Evolutionary conservation across 2,113 vertebrate species (phyloP), one percentile per base, ranked within the genome.

Genomic region (Macquaria ambigua): DNA sequence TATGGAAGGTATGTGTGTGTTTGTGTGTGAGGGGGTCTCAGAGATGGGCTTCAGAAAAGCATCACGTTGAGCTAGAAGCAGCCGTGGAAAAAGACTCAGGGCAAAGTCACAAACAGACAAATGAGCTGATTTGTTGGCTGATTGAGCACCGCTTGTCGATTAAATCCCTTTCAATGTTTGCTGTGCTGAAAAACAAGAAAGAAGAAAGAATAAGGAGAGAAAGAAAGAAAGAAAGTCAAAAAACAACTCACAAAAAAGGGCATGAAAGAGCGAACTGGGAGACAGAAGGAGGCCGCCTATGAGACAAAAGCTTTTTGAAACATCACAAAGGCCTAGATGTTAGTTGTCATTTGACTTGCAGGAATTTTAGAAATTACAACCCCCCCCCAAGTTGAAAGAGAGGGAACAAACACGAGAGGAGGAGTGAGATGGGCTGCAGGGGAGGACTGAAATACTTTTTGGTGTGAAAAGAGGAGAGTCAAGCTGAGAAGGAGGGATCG

Each of bases 31-130:
- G 48, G 0, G 46, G 53, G 74, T 68, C 70, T 75, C 25, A 31
- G 48, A 20, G 64, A 68, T 23, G 77, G 74, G 55, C 23, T 78
- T 83, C 61, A 62, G 85, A 76, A 82, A 91, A 80, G 63, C 80
- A 59, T 79, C 63, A 85, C 1, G n/a, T 75, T 59, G 77, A 86
- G 74, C 48, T 74, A 3, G 34, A 78, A 80, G 88, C 76, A 79
- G 81, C 69, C 4, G 25, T 31, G 3, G 70, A 68, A 82, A 86
- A 85, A 78, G 90, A 87, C 90, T 87, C 14, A 12, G 72, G 85
- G 87, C 89, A 92, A 91, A 90, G 84, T 89, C 87, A 83, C 89
- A 86, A 89, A 93, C 72, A 89, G 87, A 90, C 89, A 92, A 92
- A 92, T 89, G 70, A 87, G 84, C 70, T 90, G 83, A 93, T 93